Evolutionary conservation across 1,140 invertebrate species (phyloP).

Genomic region (Ceratina japonica): DNA sequence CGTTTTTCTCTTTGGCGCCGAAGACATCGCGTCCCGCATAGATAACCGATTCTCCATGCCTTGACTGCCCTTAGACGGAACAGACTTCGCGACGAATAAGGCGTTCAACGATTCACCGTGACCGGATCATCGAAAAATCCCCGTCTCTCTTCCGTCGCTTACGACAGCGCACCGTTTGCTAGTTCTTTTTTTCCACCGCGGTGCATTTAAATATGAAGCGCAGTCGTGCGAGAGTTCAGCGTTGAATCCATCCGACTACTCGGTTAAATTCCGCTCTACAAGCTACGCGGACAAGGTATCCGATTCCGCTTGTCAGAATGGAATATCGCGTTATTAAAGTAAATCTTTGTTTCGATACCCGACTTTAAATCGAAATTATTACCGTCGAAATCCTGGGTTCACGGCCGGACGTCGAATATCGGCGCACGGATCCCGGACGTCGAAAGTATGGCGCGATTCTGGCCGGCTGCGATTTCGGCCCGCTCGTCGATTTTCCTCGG

Average conservation of each 20-base stretch:
- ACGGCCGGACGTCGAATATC: conserved; percentile 17
- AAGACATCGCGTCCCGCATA: conserved; percentile 52
- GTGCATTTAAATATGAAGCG: background rate
- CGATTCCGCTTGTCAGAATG: background rate
- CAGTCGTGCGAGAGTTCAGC: no score
- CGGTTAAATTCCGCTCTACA: background rate
- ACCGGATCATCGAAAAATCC: conserved; percentile 31
- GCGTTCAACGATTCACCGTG: conserved; percentile 33
- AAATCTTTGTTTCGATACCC: conserved; percentile 19
- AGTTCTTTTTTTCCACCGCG: no score
- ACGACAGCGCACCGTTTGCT: background rate
- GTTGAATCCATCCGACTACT: background rate
- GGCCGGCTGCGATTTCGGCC: conserved; percentile 7
- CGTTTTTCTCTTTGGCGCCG: conserved; percentile 58
- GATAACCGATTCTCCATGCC: conserved; percentile 50
- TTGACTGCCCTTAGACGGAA: conserved; percentile 35
- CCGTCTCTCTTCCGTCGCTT: background rate
- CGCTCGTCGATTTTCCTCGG: conserved; percentile 45
- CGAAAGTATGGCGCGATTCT: conserved; percentile 37
- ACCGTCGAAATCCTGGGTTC: background rate
- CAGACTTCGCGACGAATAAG: conserved; percentile 17
- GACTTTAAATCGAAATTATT: conserved; percentile 39
- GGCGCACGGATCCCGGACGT: conserved; percentile 13
- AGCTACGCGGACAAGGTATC: background rate
- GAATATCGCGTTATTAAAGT: conserved; percentile 24